phyloP scores from a whole-genome alignment of 2,888 invertebrate species.

The Noctua comes region DNA sequence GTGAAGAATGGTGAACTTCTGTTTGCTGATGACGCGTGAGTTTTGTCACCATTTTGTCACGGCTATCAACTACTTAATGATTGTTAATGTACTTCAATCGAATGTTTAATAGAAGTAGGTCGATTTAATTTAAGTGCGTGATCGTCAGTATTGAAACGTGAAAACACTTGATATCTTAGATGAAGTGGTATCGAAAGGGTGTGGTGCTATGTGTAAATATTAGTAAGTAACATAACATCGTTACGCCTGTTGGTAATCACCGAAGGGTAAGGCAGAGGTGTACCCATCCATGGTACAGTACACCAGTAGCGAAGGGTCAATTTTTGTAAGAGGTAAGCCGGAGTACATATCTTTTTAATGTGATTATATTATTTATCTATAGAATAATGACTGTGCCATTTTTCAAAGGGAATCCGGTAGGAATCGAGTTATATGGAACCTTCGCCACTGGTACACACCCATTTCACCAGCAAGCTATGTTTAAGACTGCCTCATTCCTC shows the following conservation, averaged over 20 bases:
- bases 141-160: slow-evolving; percentile 3
- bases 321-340: too few species aligned
- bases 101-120: slow-evolving; percentile 1
- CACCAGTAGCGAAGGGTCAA: too few species aligned
- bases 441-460: too few species aligned
- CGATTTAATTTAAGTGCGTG: slow-evolving; percentile 13
- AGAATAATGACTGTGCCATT: too few species aligned
- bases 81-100: slow-evolving; percentile 4
- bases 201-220: not conserved
- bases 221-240: not conserved
- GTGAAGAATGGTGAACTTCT: not conserved
- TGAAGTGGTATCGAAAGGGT: not conserved
- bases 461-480: too few species aligned
- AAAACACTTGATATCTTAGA: not conserved
- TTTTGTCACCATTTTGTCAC: slow-evolving; percentile 10
- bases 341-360: too few species aligned
- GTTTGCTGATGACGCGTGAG: not conserved
- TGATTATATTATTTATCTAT: too few species aligned
- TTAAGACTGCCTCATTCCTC: too few species aligned
- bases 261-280: not conserved
- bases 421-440: too few species aligned
- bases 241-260: not conserved
- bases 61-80: not conserved
- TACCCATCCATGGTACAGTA: not conserved
- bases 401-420: too few species aligned